Percentiles rank a stretch among this genome's conserved stretches.
Conservation (phyloP, 2,113 vertebrate species). For the Albula goreensis region DNA sequence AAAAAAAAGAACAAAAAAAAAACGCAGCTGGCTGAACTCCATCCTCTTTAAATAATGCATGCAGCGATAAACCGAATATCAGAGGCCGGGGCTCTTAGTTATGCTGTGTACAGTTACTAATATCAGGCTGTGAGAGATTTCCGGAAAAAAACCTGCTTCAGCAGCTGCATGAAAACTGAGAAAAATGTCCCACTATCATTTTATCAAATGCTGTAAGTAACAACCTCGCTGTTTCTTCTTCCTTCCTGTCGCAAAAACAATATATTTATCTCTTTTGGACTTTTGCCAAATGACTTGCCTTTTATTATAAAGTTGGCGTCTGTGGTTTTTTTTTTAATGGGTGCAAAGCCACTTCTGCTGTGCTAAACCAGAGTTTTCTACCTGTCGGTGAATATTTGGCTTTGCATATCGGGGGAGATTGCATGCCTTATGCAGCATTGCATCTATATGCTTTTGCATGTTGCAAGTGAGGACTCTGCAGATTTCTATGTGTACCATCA, state of each 20-base stretch:
- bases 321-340: background rate
- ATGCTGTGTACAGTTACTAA: constrained; percentile 57
- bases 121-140: constrained; percentile 61
- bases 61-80: constrained; percentile 64
- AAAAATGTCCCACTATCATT: constrained; percentile 86
- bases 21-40: constrained; percentile 39
- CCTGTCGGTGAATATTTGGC: background rate
- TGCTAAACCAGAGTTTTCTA: background rate
- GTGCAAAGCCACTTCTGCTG: background rate
- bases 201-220: constrained; percentile 90
- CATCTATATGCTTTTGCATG: background rate
- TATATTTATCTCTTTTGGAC: background rate
- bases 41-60: constrained; percentile 65
- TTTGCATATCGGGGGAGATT: background rate
- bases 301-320: background rate
- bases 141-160: constrained; percentile 54
- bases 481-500: too few species aligned
- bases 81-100: constrained; percentile 60
- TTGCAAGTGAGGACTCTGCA: too few species aligned
- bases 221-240: constrained; percentile 29
- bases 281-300: background rate
- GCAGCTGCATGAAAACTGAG: constrained; percentile 62
- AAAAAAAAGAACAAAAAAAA: background rate
- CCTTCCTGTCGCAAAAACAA: background rate
- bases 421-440: background rate